Evolutionary conservation across 2,888 invertebrate species (phyloP), one percentile per base, ranked within the genome.

Genomic region (Noctua pronuba): DNA sequence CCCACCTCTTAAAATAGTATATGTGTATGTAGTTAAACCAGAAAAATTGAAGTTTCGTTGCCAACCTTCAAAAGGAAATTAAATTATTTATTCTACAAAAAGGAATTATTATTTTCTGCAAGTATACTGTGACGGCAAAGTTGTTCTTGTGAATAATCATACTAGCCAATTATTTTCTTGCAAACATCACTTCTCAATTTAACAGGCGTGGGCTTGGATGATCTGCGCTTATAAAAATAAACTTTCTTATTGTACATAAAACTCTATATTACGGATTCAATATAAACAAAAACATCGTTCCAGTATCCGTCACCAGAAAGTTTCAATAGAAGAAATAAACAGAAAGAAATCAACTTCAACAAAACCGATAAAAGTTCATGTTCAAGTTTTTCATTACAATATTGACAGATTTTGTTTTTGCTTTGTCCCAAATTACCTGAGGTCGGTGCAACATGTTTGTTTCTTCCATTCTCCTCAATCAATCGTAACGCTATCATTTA

Each of bases 301-400:
- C 28, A 6, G 31, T 73, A 35, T 28, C 49, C 35, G 41, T 58
- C 52, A 73, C 11, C n/a, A 5, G n/a, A 55, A n/a, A 58, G 64
- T 69, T 71, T 60, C 64, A 69, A 64, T 49, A 38, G 49, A 58
- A 35, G 41, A 13, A 69, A 79, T 71, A 58, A 73, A 73, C 62
- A 58, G 21, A 46, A 73, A 60, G 2, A 78, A 77, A 71, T 66
- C 31, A 64, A 46, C 41, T 64, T 41, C 64, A 73, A 70, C 49
- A 68, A 69, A 55, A 69, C 55, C 4, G n/a, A 55, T 79, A 71
- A 41, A 60, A 68, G 49, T 49, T 64, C 7, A 4, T 38, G 49
- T 55, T 60, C 31, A 31, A 65, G n/a, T 62, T 68, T 64, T 18
- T 52, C 52, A 77, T 62, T n/a, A n/a, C 28, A 49, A 65, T 64